phyloP scores from a whole-genome alignment of 2,888 invertebrate species.

The Drosophila emarginata region DNA sequence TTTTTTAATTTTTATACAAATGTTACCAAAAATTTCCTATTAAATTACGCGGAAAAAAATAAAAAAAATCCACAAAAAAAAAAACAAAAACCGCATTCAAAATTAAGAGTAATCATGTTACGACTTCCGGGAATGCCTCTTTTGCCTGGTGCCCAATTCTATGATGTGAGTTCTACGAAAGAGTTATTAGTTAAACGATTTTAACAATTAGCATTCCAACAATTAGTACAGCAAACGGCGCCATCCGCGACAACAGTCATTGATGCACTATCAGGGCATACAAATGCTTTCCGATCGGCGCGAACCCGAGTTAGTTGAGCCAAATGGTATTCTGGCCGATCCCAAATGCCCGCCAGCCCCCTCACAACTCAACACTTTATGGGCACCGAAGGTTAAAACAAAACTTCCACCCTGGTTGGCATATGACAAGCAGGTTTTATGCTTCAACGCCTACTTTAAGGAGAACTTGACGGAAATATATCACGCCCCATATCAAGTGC shows the following conservation, averaged over 20 bases:
- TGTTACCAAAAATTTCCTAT: conserved; percentile 35
- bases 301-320: conserved; percentile 85
- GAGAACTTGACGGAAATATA: conserved; percentile 88
- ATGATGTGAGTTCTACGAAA: conserved; percentile 85
- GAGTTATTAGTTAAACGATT: neutral
- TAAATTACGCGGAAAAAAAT: conserved; percentile 17
- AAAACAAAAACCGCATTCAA: conserved; percentile 10
- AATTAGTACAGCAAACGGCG: conserved; percentile 83
- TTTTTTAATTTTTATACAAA: conserved; percentile 25
- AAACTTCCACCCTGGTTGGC: conserved; percentile 93
- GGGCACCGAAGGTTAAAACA: conserved; percentile 89
- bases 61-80: conserved; percentile 14
- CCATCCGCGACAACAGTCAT: conserved; percentile 83
- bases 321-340: conserved; percentile 82
- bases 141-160: conserved; percentile 88
- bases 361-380: conserved; percentile 87
- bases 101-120: conserved; percentile 80
- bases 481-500: conserved; percentile 87
- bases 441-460: conserved; percentile 82
- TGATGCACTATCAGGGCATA: conserved; percentile 85
- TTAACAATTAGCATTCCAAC: conserved; percentile 11
- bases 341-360: conserved; percentile 81
- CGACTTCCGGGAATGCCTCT: conserved; percentile 88
- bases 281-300: conserved; percentile 86
- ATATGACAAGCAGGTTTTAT: conserved; percentile 91